phyloP scores from a whole-genome alignment of 2,113 vertebrate species.

The Stigmatopora argus region DNA sequence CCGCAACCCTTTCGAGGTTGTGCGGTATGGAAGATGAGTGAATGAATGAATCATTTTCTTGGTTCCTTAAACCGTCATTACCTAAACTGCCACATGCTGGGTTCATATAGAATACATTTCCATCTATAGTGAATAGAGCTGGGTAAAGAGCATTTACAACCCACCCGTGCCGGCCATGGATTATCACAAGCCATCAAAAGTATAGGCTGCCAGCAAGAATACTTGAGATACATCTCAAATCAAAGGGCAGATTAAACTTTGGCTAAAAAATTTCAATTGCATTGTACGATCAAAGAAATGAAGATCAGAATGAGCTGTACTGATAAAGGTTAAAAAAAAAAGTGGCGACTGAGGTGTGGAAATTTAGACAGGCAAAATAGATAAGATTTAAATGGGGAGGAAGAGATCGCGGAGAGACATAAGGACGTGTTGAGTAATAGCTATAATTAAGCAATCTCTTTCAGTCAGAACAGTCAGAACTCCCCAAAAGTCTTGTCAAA shows the following conservation, averaged over 20 bases:
- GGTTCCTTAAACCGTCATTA: conserved; percentile 42
- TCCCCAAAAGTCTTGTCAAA: conserved; percentile 48
- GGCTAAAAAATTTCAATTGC: conserved; percentile 41
- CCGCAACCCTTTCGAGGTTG: too few relatives aligned
- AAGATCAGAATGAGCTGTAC: conserved; percentile 43
- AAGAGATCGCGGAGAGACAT: conserved; percentile 44
- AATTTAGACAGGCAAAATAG: conserved; percentile 22
- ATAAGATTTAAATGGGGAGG: conserved; percentile 23
- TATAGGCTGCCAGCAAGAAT: conserved; percentile 52
- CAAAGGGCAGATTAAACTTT: conserved; percentile 46
- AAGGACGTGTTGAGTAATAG: conserved; percentile 52
- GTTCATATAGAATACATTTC: conserved; percentile 45
- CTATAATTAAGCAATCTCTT: conserved; percentile 56
- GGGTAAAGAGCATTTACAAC: conserved; percentile 38
- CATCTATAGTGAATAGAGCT: conserved; percentile 36
- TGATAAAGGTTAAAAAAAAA: conserved; percentile 28
- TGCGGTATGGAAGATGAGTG: too few relatives aligned
- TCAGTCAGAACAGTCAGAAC: conserved; percentile 53
- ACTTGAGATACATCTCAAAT: conserved; percentile 64
- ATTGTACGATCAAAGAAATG: conserved; percentile 61
- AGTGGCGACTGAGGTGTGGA: conserved; percentile 10
- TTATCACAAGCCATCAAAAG: conserved; percentile 56
- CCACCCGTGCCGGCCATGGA: conserved; percentile 30
- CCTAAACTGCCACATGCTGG: conserved; percentile 47
- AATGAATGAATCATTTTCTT: not conserved